A percentile compares a stretch with the other conserved stretches of the same genome.
phyloP scores from a whole-genome alignment of 1,140 invertebrate genomes.

The Calosoma granatense region DNA sequence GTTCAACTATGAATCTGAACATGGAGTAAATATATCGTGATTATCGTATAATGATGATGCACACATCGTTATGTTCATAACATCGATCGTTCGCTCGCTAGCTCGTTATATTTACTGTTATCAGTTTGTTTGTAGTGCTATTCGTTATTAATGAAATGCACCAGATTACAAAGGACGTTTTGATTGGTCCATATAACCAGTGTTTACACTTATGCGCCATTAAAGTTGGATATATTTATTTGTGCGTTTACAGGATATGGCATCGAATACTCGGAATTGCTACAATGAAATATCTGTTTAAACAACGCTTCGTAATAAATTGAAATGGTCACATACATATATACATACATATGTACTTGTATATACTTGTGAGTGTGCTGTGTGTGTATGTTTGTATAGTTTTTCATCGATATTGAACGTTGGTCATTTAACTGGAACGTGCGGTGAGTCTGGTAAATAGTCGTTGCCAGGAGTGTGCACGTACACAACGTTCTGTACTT shows the following conservation, averaged over 20 bases:
- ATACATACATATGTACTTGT: neutral
- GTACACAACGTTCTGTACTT: neutral
- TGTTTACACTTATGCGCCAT: conserved; percentile 4
- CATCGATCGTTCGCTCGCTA: no score
- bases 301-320: neutral
- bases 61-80: no score
- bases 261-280: conserved; percentile 4
- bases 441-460: neutral
- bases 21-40: neutral
- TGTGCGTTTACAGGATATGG: neutral
- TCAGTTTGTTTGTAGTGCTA: conserved; percentile 1
- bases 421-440: neutral
- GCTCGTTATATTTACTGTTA: conserved; percentile 4
- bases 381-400: neutral
- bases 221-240: conserved; percentile 5
- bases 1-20: no score
- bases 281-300: conserved; percentile 6
- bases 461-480: neutral
- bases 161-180: neutral
- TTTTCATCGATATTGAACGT: neutral
- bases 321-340: neutral
- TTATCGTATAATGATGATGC: neutral
- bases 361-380: neutral
- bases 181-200: conserved; percentile 3
- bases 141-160: conserved; percentile 8